Conservation (phyloP, 2,888 invertebrate genomes). For the Himalopsyche kuldschensis region DNA sequence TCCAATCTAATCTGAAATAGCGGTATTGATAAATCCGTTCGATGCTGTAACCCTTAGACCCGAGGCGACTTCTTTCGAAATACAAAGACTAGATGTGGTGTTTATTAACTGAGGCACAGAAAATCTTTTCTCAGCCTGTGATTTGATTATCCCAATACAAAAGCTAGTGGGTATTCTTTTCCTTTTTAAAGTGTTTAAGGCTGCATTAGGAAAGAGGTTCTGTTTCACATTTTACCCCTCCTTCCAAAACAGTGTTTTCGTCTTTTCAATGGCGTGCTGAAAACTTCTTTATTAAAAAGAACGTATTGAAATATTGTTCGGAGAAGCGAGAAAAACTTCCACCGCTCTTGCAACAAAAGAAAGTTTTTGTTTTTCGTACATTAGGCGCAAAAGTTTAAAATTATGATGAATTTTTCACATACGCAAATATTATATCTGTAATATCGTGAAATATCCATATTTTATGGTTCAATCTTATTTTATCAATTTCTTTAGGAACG, state of each 20-base stretch:
- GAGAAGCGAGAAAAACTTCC: neutral
- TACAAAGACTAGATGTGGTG: neutral
- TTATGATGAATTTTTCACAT: neutral
- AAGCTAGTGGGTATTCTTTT: neutral
- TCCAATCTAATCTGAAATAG: too few species aligned
- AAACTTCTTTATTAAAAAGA: constrained; percentile 1
- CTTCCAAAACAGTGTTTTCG: neutral
- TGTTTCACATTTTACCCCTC: neutral
- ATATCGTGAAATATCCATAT: neutral
- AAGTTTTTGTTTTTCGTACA: neutral
- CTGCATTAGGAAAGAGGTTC: neutral
- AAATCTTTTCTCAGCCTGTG: neutral
- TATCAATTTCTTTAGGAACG: too few species aligned
- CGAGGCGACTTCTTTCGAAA: neutral
- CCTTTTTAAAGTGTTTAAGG: neutral
- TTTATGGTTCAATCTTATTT: neutral
- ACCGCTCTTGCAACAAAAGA: neutral
- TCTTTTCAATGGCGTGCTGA: neutral
- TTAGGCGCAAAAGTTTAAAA: neutral
- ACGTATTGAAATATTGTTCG: constrained; percentile 4
- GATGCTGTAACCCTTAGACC: too few species aligned
- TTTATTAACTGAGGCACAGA: neutral
- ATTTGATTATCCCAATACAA: neutral
- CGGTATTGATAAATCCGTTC: too few species aligned
- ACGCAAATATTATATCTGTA: neutral